These are phyloP conservation scores for Cotesia typhae DNA, from an alignment of 1,140 invertebrate genomes.

Conservation along the genomic window DNA sequence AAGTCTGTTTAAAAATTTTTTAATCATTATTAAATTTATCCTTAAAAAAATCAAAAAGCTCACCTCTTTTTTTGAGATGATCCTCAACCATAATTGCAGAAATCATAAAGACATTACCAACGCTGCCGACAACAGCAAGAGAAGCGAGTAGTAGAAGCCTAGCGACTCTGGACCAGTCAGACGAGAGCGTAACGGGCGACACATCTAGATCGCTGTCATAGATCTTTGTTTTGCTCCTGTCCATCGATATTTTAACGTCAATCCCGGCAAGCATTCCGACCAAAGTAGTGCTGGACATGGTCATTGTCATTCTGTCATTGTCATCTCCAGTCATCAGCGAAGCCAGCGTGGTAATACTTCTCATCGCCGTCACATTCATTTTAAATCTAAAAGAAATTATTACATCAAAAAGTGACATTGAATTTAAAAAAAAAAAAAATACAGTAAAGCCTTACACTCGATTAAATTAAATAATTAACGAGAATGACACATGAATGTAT, in stretches of 20 bases:
- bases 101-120: constrained; percentile 81
- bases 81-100: constrained; percentile 79
- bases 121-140: constrained; percentile 73
- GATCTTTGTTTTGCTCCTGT: constrained; percentile 27
- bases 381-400: not conserved
- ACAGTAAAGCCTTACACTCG: too few relatives aligned
- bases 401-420: too few relatives aligned
- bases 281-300: constrained; percentile 46
- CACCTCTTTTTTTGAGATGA: constrained; percentile 75
- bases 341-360: constrained; percentile 28
- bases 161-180: constrained; percentile 75
- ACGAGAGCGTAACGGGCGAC: constrained; percentile 72
- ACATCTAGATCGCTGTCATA: constrained; percentile 55
- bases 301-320: constrained; percentile 38
- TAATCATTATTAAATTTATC: not conserved
- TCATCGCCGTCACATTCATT: not conserved
- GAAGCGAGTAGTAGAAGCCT: constrained; percentile 73
- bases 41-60: constrained; percentile 1
- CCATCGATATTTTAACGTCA: constrained; percentile 44
- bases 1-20: too few relatives aligned
- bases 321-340: constrained; percentile 29
- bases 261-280: constrained; percentile 47
- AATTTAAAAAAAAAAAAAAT: too few relatives aligned
- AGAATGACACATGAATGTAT: too few relatives aligned
- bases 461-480: too few relatives aligned